Percentiles rank a stretch among this genome's conserved stretches.
Conservation (phyloP, 2,113 vertebrate species). For the Syrrhaptes paradoxus region DNA sequence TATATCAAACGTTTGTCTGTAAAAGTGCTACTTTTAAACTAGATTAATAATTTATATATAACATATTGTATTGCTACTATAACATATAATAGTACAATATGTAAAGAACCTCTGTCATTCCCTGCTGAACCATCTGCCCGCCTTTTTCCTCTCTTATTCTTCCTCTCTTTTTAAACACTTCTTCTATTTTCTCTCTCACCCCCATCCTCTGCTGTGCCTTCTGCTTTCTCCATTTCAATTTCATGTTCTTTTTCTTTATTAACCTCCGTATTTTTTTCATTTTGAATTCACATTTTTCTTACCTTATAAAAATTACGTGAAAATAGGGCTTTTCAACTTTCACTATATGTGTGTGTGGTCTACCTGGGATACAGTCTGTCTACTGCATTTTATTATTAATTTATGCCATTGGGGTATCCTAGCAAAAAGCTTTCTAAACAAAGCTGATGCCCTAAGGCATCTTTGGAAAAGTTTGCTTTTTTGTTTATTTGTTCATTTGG, state of each 20-base stretch:
- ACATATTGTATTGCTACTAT: background rate
- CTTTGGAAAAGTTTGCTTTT: constrained; percentile 5
- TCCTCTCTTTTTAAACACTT: background rate
- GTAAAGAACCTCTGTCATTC: background rate
- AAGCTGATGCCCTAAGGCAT: constrained; percentile 44
- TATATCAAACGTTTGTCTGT: background rate
- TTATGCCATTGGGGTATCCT: constrained; percentile 14
- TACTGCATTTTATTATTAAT: constrained; percentile 47
- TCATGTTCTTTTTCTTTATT: background rate
- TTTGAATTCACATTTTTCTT: background rate
- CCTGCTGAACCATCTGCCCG: background rate
- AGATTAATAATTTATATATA: background rate
- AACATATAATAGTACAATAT: background rate
- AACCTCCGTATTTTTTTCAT: background rate
- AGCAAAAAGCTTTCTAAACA: constrained; percentile 15
- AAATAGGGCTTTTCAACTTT: constrained; percentile 3
- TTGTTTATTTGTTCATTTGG: constrained; percentile 21
- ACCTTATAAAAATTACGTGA: background rate
- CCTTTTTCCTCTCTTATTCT: background rate
- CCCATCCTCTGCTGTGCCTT: background rate
- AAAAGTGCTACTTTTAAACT: background rate
- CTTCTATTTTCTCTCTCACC: background rate
- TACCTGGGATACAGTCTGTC: background rate
- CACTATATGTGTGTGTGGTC: background rate
- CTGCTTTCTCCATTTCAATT: background rate